Conservation (phyloP, 2,888 invertebrate genomes). For the Erebia palarica region DNA sequence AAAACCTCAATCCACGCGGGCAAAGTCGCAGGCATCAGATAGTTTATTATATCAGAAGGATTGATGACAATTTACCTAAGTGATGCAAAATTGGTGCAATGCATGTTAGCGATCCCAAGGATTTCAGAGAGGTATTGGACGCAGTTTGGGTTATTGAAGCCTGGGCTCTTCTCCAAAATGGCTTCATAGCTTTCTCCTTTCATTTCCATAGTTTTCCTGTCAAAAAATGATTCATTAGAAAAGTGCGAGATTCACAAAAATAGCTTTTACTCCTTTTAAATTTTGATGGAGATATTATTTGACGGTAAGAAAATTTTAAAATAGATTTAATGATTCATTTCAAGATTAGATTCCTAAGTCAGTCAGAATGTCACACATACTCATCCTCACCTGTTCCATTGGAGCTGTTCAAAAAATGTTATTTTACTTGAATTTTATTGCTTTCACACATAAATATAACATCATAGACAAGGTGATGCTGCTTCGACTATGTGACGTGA, state of each 20-base stretch:
- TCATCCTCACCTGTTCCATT: constrained; percentile 80
- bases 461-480: constrained; percentile 75
- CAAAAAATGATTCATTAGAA: constrained; percentile 52
- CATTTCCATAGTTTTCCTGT: constrained; percentile 90
- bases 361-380: constrained; percentile 72
- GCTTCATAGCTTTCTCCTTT: constrained; percentile 90
- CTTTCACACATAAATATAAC: constrained; percentile 78
- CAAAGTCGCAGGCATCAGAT: too few relatives aligned
- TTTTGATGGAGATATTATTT: constrained; percentile 52
- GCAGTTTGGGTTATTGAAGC: constrained; percentile 95
- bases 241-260: constrained; percentile 45
- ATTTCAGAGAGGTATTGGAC: constrained; percentile 90
- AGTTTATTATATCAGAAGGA: too few relatives aligned
- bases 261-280: constrained; percentile 53
- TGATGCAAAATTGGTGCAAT: constrained; percentile 86
- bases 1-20: too few relatives aligned
- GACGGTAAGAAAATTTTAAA: constrained; percentile 54
- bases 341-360: constrained; percentile 59
- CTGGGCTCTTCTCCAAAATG: constrained; percentile 90
- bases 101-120: constrained; percentile 87
- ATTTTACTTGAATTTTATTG: constrained; percentile 76
- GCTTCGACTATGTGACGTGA: constrained; percentile 77
- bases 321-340: constrained; percentile 52
- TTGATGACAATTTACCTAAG: constrained; percentile 82
- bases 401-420: constrained; percentile 81